Percentiles rank a stretch among this genome's conserved stretches.
phyloP scores from a whole-genome alignment of 1,140 invertebrate genomes.

The Cydia pomonella region DNA sequence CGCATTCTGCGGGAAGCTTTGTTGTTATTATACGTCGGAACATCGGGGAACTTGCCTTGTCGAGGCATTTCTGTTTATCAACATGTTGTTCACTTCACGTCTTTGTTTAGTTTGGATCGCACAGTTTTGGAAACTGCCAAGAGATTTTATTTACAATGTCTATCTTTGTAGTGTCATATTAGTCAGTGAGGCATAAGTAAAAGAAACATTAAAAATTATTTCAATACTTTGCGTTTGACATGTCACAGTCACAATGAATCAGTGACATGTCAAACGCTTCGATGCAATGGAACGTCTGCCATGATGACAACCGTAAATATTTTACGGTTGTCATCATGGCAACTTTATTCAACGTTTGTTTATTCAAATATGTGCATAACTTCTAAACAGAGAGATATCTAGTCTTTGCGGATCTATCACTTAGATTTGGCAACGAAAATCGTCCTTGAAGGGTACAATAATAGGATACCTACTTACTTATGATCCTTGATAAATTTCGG shows the following conservation, averaged over 20 bases:
- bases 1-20: slow-evolving; percentile 6
- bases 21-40: slow-evolving; percentile 2
- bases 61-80: neutral
- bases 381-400: no score
- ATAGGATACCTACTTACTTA: no score
- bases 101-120: neutral
- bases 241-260: neutral
- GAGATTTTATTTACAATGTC: neutral
- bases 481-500: neutral
- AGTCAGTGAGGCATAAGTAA: neutral
- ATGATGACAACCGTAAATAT: neutral
- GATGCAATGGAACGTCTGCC: no score
- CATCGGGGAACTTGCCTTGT: neutral
- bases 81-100: neutral
- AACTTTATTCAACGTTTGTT: no score
- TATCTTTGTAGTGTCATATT: neutral
- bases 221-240: neutral
- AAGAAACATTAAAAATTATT: neutral
- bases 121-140: neutral
- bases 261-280: no score
- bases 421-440: no score
- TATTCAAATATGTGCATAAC: neutral
- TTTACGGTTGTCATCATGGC: no score
- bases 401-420: no score
- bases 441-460: no score